Percentiles rank a stretch among this genome's conserved stretches.
Evolutionary conservation across 2,888 invertebrate species (phyloP).

Genomic region (Helicoverpa assulta): DNA sequence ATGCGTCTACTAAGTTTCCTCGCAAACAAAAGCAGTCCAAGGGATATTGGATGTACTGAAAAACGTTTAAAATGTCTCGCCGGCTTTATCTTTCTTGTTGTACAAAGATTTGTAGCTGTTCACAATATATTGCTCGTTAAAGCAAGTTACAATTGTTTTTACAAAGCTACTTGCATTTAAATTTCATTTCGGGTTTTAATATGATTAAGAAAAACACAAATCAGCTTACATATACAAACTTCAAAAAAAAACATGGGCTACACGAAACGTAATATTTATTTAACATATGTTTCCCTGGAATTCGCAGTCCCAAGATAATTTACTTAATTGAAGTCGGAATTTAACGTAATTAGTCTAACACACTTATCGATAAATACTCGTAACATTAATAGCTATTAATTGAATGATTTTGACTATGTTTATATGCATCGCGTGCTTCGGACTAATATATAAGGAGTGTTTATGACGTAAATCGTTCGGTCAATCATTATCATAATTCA

Average conservation of each 20-base stretch:
- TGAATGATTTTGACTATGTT: slow-evolving; percentile 53
- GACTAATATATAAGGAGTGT: slow-evolving; percentile 36
- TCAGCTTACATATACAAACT: neutral
- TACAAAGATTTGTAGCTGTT: slow-evolving; percentile 12
- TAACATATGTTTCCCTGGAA: slow-evolving; percentile 4
- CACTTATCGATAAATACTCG: slow-evolving; percentile 23
- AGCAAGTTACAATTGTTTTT: too few species aligned
- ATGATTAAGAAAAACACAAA: neutral
- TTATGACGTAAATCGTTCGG: slow-evolving; percentile 42
- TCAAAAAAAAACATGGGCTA: neutral
- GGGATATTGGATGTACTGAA: slow-evolving; percentile 37
- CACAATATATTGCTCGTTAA: neutral
- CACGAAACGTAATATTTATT: slow-evolving; percentile 3
- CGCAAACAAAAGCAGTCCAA: slow-evolving; percentile 35
- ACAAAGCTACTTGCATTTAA: too few species aligned
- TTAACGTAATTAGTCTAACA: slow-evolving; percentile 44
- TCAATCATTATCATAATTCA: slow-evolving; percentile 30
- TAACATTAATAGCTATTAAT: slow-evolving; percentile 44
- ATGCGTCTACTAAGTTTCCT: slow-evolving; percentile 45
- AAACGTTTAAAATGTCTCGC: slow-evolving; percentile 31
- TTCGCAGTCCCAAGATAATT: slow-evolving; percentile 45
- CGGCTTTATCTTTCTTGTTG: slow-evolving; percentile 10
- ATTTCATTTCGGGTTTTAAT: too few species aligned
- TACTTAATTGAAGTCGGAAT: slow-evolving; percentile 42
- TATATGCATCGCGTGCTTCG: slow-evolving; percentile 48